Conservation (phyloP, 2,113 vertebrate genomes). For the Thomomys bottae region DNA sequence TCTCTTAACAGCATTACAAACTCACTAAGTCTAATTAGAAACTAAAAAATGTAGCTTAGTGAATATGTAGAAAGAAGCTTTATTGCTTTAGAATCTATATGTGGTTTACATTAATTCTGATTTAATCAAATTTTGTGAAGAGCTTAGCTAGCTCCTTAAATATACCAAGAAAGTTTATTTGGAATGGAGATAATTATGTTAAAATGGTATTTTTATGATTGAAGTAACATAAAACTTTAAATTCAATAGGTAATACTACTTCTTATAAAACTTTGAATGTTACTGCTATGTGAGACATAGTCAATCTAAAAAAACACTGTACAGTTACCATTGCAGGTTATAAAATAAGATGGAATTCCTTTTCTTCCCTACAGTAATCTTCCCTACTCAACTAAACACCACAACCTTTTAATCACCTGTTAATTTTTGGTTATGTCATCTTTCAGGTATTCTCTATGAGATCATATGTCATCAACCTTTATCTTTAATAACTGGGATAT, state of each 20-base stretch:
- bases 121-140: background rate
- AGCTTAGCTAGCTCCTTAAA: background rate
- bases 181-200: background rate
- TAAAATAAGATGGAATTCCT: background rate
- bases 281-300: background rate
- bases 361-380: background rate
- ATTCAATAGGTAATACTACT: constrained; percentile 9
- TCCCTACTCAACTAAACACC: fast-evolving
- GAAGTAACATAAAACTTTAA: constrained; percentile 14
- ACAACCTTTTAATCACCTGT: background rate
- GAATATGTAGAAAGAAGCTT: background rate
- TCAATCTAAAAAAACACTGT: background rate
- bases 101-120: background rate
- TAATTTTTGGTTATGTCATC: background rate
- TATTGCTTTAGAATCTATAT: constrained; percentile 21
- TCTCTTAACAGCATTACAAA: background rate
- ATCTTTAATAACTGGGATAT: background rate
- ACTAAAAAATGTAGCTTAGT: background rate
- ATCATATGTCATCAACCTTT: background rate
- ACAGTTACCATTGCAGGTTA: background rate
- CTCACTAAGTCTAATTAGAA: background rate
- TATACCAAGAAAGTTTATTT: constrained; percentile 21
- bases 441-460: background rate
- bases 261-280: constrained; percentile 12
- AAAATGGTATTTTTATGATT: background rate